Evolutionary conservation across 1,140 invertebrate species (phyloP).

Genomic region (Sesamia nonagrioides): DNA sequence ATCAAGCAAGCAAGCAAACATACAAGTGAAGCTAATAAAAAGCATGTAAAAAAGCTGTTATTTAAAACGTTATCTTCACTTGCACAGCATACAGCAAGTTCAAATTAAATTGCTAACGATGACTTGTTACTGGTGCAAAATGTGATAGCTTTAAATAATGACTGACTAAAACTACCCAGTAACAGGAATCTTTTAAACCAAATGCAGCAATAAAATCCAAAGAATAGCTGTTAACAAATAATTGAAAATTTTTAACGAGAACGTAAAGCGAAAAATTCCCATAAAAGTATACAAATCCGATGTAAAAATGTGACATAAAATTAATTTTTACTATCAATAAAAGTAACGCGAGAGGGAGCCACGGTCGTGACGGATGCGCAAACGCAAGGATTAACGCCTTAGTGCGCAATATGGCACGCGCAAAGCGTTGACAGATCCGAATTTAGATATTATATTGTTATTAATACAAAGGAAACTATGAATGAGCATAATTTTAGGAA

Average conservation of each 20-base stretch:
- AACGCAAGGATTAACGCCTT: constrained; percentile 51
- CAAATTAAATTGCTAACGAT: too few species aligned
- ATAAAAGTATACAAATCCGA: constrained; percentile 9
- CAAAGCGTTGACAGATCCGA: constrained; percentile 40
- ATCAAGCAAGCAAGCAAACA: too few species aligned
- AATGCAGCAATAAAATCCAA: neutral
- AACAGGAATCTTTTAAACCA: neutral
- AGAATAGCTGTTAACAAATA: neutral
- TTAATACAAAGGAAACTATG: neutral
- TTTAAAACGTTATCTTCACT: too few species aligned
- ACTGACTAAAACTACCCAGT: neutral
- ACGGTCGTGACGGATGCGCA: constrained; percentile 49
- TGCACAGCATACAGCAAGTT: too few species aligned
- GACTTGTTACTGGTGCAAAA: neutral
- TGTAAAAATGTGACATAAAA: constrained; percentile 45
- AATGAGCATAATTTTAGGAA: constrained; percentile 17
- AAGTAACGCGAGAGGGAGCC: constrained; percentile 36
- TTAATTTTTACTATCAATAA: constrained; percentile 54
- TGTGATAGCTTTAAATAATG: neutral
- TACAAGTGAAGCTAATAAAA: too few species aligned
- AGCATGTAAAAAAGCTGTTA: too few species aligned
- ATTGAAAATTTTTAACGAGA: constrained; percentile 4
- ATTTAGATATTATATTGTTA: constrained; percentile 45
- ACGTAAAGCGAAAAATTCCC: neutral
- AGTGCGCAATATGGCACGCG: constrained; percentile 42